A percentile compares a stretch with the other conserved stretches of the same genome.
Evolutionary conservation across 2,113 vertebrate genomes (phyloP).

Genomic region (Neoarius graeffei): DNA sequence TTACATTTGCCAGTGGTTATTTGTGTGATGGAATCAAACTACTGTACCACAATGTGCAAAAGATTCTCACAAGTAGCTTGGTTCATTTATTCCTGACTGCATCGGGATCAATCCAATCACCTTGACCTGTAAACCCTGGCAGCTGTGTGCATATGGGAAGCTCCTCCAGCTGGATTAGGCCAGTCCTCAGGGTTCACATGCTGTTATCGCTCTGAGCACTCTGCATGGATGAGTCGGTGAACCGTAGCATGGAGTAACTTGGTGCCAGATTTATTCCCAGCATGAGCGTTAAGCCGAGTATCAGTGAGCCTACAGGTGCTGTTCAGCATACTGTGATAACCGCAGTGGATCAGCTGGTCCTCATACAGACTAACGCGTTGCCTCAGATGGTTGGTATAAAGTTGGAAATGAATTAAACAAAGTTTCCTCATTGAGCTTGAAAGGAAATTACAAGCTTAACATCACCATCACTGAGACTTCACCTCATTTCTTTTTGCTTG

Average conservation of each 20-base stretch:
- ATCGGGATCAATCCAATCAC: conserved; percentile 15
- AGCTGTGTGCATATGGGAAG: conserved; percentile 29
- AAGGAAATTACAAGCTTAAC: not conserved
- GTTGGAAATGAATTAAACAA: conserved; percentile 4
- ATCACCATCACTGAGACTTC: not conserved
- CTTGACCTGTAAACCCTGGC: conserved; percentile 51
- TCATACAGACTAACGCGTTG: conserved; percentile 5
- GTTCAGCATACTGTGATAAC: conserved; percentile 24
- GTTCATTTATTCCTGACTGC: conserved; percentile 12
- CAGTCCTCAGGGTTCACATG: conserved; percentile 39
- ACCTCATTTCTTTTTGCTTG: not conserved
- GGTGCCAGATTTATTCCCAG: conserved; percentile 48
- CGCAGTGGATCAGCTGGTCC: conserved; percentile 21
- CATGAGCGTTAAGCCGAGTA: conserved; percentile 50
- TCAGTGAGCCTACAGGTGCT: conserved; percentile 50
- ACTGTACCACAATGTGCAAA: not conserved
- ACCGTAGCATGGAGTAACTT: conserved; percentile 45
- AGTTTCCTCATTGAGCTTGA: not conserved
- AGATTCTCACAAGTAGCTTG: conserved; percentile 3
- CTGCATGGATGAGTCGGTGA: conserved; percentile 44
- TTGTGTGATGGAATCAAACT: conserved; percentile 9
- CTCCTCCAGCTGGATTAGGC: conserved; percentile 47
- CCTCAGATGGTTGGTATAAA: conserved; percentile 30
- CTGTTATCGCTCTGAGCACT: conserved; percentile 51
- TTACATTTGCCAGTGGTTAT: not conserved